phyloP scores from a whole-genome alignment of 2,113 vertebrate species.

The Cariama cristata region DNA sequence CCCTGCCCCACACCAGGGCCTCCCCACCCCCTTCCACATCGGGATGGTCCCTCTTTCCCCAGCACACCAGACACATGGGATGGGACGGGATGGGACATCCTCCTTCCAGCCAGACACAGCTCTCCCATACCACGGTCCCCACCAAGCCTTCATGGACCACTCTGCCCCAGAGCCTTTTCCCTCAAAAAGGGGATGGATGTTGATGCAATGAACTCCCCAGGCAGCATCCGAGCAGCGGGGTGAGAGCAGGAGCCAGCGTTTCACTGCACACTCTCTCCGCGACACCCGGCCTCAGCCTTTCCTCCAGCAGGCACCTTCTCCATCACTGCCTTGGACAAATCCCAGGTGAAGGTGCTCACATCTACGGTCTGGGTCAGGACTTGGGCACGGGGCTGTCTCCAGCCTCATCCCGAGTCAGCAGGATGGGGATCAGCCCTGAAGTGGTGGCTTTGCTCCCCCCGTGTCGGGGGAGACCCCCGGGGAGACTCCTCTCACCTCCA shows the following conservation, averaged over 20 bases:
- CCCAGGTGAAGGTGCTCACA: background rate
- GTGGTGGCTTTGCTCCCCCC: background rate
- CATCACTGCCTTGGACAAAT: background rate
- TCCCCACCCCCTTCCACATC: accelerated
- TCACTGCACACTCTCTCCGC: background rate
- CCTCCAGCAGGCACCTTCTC: background rate
- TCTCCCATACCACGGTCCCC: accelerated
- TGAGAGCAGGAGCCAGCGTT: accelerated
- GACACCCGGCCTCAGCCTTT: accelerated
- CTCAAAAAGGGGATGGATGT: background rate
- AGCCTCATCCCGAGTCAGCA: background rate
- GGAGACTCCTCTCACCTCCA: background rate
- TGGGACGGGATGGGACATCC: too few species aligned
- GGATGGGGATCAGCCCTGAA: background rate
- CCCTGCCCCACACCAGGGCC: background rate
- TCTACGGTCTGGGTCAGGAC: background rate
- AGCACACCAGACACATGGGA: background rate
- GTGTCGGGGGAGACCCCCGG: accelerated
- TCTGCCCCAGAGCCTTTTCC: background rate
- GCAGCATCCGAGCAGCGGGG: background rate
- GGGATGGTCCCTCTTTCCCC: background rate
- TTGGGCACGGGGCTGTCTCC: background rate
- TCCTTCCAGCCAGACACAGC: background rate
- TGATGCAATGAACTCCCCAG: background rate
- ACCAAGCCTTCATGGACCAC: too few species aligned